Base-by-base conservation (phyloP, 2,888 invertebrate genomes). In the Drosophila pseudotakahashii region DNA sequence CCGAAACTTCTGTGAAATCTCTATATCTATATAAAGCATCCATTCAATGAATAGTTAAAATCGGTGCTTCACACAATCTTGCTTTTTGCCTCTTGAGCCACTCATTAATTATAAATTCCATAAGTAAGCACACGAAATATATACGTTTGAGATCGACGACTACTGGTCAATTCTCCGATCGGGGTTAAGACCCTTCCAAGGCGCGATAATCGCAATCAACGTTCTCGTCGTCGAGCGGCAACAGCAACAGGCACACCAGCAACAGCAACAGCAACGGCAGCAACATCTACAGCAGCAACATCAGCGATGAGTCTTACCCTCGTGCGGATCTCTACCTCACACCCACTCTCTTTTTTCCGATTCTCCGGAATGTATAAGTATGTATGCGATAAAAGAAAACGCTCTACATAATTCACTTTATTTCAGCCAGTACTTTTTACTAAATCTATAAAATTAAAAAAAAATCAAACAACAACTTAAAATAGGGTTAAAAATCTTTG, bases 151-250 rank as follows among this genome's bases (percentile, higher is more conserved):
- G 47, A 47, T 48, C 16, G 48, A 32, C 34, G 32, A 34, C 48
- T 34, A 48, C 48, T 48, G 32, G 73, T 73, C 80, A 75, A 54
- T 66, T 75, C 75, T 73, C 76, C 62, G 71, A 67, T 57, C 77
- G 86, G 75, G 91, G 91, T 90, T 89, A 90, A 89, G 90, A 90
- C 90, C 90, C 83, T 78, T 69, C 62, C 57, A 81, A 79, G 77
- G 72, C 76, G 89, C 88, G 91, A 90, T 90, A 90, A 89, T 86
- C 76, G 80, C 79, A 91, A 90, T 90, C 90, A 78, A 54, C 54
- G 36, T 44, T 53, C 36, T 36, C 41, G 69, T 53, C 53, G 60
- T 34, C 73, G 73, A 48, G 60, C 42, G 50, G 47, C 55, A 55
- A 59, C 39, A 37, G 42, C 55, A 55, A 26, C 39, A 47, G 39